These are phyloP conservation scores for Trachelus troglodyta DNA, from an alignment of 2,888 invertebrate genomes.

Conservation along the genomic window DNA sequence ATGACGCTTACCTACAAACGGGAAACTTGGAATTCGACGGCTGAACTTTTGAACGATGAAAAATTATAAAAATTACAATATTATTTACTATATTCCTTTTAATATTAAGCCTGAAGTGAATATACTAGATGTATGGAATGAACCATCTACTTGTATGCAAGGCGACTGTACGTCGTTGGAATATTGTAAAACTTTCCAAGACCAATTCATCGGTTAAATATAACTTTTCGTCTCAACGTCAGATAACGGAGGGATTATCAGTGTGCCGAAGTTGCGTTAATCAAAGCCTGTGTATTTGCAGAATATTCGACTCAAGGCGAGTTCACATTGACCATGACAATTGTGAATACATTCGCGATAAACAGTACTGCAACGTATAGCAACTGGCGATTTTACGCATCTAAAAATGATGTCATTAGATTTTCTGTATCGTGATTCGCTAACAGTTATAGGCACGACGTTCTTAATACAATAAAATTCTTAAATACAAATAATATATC, in stretches of 20 bases:
- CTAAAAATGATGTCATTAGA: neutral
- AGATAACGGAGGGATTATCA: constrained; percentile 48
- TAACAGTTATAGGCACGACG: neutral
- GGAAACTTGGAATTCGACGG: neutral
- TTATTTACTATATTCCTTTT: neutral
- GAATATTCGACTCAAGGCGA: neutral
- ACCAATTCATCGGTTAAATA: neutral
- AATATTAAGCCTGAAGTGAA: neutral
- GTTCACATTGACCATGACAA: neutral
- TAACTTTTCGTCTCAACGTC: neutral
- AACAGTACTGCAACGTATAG: neutral
- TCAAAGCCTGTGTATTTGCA: constrained; percentile 5
- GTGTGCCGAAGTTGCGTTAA: constrained; percentile 26
- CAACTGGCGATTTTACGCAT: neutral
- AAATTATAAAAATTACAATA: neutral
- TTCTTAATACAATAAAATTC: neutral
- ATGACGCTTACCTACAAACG: constrained; percentile 2
- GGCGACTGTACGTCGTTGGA: neutral
- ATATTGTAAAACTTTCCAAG: neutral
- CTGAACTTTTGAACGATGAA: neutral
- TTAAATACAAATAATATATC: neutral
- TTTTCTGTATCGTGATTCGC: neutral
- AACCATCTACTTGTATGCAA: neutral
- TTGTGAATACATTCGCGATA: neutral
- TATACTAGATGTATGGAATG: neutral